Base-by-base conservation (phyloP, 37 sponge, comb jelly and placozoan species). In the Lycopodina hypogea region DNA sequence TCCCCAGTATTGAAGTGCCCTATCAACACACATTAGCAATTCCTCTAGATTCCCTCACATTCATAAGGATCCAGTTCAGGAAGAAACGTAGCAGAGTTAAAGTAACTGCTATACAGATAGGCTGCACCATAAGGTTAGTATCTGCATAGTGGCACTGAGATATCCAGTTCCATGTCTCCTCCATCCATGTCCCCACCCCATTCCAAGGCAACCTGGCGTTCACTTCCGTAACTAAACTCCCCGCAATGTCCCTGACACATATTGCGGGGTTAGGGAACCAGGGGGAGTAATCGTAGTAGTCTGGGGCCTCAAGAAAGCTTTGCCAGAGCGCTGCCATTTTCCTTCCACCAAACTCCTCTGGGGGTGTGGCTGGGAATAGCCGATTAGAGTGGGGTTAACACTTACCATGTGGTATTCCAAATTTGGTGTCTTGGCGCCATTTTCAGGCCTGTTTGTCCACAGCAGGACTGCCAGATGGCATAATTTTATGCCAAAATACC, bases 191-290 rank as follows among this genome's bases (percentile, higher is more conserved):
- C 35, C 81, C 82, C 24, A 87, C 18, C 22, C 82, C 87, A 33
- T 81, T 69, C 75, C 82, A 75, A 0, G 87, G 87, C 19, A 74
- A 40, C 50, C 87, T 48, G 0, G 21, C 50, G 32, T 32, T 15
- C 8, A 36, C 23, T 59, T 84, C 84, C 19, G 1, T 48, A 37
- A 42, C 17, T 0, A 57, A 60, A 33, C 58, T 60, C 18, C 12
- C 15, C 0, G 38, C 36, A 51, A 84, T 61, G 42, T 87, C 87
- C 61, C 42, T n/a, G 15, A 70, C 22, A 39, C 77, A 76, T 0
- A 69, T 59, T 22, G 81, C 26, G 1, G 87, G 87, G 42, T 87
- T 81, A 41, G 87, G 87, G 30, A 87, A 87, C 75, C 61, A 57
- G 4, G 87, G 87, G 0, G 87, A 87, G 42, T 75, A 38, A 12